These are phyloP conservation scores for Gadopsis marmoratus DNA, from an alignment of 2,797 vertebrate species.

Conservation along the genomic window DNA sequence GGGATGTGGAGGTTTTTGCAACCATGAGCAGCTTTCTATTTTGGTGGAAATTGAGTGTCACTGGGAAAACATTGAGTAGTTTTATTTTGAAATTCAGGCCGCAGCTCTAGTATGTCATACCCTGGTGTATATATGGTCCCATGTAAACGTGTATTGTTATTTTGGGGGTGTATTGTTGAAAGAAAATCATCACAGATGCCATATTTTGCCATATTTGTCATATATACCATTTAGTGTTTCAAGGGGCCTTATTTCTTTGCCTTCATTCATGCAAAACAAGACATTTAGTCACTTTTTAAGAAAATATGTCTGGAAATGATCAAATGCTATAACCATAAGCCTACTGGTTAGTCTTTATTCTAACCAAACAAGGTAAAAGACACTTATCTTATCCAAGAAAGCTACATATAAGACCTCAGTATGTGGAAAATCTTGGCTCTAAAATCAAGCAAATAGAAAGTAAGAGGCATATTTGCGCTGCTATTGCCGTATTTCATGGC, in stretches of 20 bases:
- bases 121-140: no score
- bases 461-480: constrained; percentile 7
- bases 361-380: constrained; percentile 3
- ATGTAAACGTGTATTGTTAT: background rate
- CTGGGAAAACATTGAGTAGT: background rate
- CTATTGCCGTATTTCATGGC: constrained; percentile 8
- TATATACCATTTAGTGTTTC: background rate
- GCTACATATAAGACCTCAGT: background rate
- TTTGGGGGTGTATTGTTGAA: background rate
- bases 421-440: background rate
- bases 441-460: constrained; percentile 5
- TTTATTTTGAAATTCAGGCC: constrained; percentile 1
- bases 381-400: background rate
- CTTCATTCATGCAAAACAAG: background rate
- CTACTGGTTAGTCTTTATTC: background rate
- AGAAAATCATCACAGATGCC: background rate
- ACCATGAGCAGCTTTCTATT: background rate
- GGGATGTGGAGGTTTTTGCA: background rate
- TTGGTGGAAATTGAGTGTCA: background rate
- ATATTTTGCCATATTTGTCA: background rate
- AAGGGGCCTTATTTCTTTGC: background rate
- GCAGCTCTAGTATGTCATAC: background rate
- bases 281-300: background rate
- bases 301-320: background rate
- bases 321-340: background rate